Evolutionary conservation across 53 echinoderm and acorn worm species (phyloP), one percentile per base, ranked within the genome.

Genomic region (Holothuria scabra): DNA sequence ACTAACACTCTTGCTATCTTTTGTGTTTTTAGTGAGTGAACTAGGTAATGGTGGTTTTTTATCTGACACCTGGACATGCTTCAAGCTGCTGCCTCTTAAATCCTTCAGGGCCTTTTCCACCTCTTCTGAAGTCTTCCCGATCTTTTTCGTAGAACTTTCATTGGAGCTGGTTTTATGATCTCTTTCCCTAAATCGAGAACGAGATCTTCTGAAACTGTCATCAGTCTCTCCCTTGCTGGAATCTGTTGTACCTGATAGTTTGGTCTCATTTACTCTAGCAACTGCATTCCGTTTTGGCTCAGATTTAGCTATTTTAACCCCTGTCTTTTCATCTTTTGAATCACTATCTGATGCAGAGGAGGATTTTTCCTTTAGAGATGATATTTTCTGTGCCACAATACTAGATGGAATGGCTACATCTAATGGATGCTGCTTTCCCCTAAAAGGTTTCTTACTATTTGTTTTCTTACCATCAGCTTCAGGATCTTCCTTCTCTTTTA

Each of bases 351-450:
- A 78, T 26, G 78, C 78, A 5, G 78, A 78, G 25, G 78, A 78
- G 24, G 57, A 26, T 30, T 64, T 64, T 26, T 64, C 64, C 29
- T 59, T 78, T 9, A 78, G 34, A 30, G 78, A 78, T 33, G 56
- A 57, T 78, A 78, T 78, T n/a, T 78, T 78, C 31, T 78, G 78
- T 26, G 78, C 58, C 13, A 78, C 78, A n/a, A 78, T 78, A 58
- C 58, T 78, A n/a, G 57, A 32, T 78, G 78, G 78, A 52, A 78
- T 78, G 56, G 32, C 56, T 28, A 52, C 78, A 78, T 78, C 78
- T 31, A 78, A 58, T 28, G 78, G 78, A 29, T 78, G 78, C 31
- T 78, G 78, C 30, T 78, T 78, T 9, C 78, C 58, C n/a, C 16
- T 32, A 19, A 30, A 10, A 26, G 28, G 24, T 78, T 78, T 56